These are phyloP conservation scores for Hermatobates lingyangjiaoensis DNA, from an alignment of 1,140 invertebrate species.

Conservation along the genomic window DNA sequence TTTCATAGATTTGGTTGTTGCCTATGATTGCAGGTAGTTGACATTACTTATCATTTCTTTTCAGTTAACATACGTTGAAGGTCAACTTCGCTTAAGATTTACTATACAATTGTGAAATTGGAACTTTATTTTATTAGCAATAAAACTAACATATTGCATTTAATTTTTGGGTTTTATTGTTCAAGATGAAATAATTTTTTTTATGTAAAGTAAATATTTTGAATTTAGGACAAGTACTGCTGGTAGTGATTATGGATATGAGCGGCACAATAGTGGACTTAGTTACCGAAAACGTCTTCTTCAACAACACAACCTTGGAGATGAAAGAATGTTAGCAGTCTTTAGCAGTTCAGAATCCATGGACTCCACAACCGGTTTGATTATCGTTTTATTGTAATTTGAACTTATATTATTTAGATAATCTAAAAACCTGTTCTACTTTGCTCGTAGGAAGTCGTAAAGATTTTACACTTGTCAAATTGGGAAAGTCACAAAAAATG, in stretches of 20 bases:
- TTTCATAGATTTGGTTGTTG: too few relatives aligned
- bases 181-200: too few relatives aligned
- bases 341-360: constrained; percentile 13
- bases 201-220: background rate
- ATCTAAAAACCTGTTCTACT: background rate
- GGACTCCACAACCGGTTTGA: constrained; percentile 8
- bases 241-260: constrained; percentile 11
- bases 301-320: constrained; percentile 1
- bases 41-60: background rate
- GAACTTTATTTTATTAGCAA: background rate
- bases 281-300: constrained; percentile 5
- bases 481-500: constrained; percentile 8
- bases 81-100: background rate
- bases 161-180: too few relatives aligned
- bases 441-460: constrained; percentile 3
- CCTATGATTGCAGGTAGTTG: too few relatives aligned
- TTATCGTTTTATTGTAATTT: background rate
- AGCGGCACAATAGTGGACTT: constrained; percentile 1
- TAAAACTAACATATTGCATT: background rate
- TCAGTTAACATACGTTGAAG: background rate
- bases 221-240: constrained; percentile 10
- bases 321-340: constrained; percentile 6
- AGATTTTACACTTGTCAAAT: constrained; percentile 11
- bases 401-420: background rate
- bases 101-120: background rate